These are phyloP conservation scores for Trichomalopsis sarcophagae DNA, from an alignment of 1,140 invertebrate species.

Conservation along the genomic window DNA sequence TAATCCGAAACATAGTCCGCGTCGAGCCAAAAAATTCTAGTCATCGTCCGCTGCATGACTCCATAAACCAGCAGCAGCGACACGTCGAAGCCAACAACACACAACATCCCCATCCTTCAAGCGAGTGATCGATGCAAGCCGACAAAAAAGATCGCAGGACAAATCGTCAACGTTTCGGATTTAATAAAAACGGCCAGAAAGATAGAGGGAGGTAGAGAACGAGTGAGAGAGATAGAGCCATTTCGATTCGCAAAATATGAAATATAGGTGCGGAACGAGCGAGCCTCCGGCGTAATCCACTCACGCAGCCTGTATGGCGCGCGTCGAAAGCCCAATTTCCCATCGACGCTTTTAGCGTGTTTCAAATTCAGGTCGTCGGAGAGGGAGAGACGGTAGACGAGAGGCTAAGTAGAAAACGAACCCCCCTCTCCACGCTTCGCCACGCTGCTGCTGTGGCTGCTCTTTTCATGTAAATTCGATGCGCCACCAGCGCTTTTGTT, in stretches of 20 bases:
- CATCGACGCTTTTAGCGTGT: constrained; percentile 49
- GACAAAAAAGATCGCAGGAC: not conserved
- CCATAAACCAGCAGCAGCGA: not conserved
- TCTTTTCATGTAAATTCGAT: constrained; percentile 24
- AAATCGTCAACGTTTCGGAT: constrained; percentile 31
- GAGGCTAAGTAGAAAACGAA: constrained; percentile 35
- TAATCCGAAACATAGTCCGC: constrained; percentile 1
- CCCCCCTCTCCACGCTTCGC: not conserved
- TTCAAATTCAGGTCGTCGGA: constrained; percentile 42
- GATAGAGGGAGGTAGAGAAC: too few relatives aligned
- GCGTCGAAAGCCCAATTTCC: constrained; percentile 49
- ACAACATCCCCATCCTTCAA: not conserved
- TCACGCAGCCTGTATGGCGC: constrained; percentile 16
- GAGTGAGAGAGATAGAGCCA: not conserved
- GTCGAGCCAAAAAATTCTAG: not conserved
- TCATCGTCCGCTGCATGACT: not conserved
- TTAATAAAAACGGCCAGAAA: constrained; percentile 37
- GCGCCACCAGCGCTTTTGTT: constrained; percentile 1
- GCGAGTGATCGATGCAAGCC: constrained; percentile 8
- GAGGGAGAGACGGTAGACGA: not conserved
- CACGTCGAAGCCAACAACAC: not conserved
- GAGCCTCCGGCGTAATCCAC: constrained; percentile 41
- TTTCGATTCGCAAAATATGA: constrained; percentile 50
- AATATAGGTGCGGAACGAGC: constrained; percentile 13
- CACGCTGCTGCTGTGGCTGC: not conserved